Conservation (phyloP, 1,140 invertebrate species). For the Acromyrmex charruanus region DNA sequence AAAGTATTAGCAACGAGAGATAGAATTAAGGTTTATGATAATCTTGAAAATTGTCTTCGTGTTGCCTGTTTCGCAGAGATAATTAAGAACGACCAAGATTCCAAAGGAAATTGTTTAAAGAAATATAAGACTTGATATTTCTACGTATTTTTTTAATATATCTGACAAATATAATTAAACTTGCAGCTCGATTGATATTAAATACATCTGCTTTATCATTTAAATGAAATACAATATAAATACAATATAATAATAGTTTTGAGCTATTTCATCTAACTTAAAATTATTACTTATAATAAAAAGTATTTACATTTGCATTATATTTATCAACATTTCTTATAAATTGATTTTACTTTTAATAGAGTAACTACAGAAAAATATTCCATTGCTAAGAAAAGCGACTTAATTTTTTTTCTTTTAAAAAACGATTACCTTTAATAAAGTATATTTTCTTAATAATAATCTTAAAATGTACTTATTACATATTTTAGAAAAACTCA, state of each 20-base stretch:
- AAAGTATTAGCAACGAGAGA: slow-evolving; percentile 23
- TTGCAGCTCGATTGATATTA: neutral
- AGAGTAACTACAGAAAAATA: neutral
- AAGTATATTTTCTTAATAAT: too few relatives aligned
- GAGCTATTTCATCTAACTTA: neutral
- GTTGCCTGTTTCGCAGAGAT: slow-evolving; percentile 5
- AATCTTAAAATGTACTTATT: too few relatives aligned
- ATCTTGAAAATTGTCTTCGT: slow-evolving; percentile 13
- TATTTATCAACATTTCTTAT: neutral
- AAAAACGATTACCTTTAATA: too few relatives aligned
- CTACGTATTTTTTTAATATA: neutral
- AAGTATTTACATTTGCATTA: neutral
- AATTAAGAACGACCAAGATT: neutral
- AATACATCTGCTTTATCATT: neutral
- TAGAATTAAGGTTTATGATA: slow-evolving; percentile 32
- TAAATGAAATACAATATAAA: too few relatives aligned
- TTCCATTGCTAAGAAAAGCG: too few relatives aligned
- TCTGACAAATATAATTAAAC: neutral
- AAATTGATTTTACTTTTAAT: neutral
- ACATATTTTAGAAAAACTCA: too few relatives aligned
- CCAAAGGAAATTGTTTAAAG: neutral
- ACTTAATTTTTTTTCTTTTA: too few relatives aligned
- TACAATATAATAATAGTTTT: neutral
- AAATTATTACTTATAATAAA: neutral
- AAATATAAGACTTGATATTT: slow-evolving; percentile 17